These are phyloP conservation scores for Corythornis madagascariensis DNA, from an alignment of 2,113 vertebrate genomes.

Conservation along the genomic window DNA sequence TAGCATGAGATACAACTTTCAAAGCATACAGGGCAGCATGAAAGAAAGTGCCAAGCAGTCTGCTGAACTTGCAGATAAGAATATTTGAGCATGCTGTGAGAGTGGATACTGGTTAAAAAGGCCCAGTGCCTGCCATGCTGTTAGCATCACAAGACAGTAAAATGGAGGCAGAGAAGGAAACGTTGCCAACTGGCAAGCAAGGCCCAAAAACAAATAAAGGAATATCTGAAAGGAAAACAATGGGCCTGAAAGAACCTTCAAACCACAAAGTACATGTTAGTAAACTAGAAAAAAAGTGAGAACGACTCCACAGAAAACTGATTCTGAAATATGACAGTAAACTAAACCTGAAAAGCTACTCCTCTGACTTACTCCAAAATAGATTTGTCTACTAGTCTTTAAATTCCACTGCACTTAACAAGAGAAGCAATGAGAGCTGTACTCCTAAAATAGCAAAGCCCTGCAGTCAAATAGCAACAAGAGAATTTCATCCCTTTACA, in stretches of 20 bases:
- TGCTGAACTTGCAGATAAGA: neutral
- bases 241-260: neutral
- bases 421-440: neutral
- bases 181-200: neutral
- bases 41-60: neutral
- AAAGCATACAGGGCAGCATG: neutral
- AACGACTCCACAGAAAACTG: neutral
- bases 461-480: neutral
- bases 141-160: neutral
- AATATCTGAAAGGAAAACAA: neutral
- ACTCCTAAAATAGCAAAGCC: constrained; percentile 32
- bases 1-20: neutral
- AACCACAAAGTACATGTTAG: neutral
- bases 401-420: constrained; percentile 29
- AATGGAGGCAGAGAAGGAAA: neutral
- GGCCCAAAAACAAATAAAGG: neutral
- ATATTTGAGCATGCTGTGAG: neutral
- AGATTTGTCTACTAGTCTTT: constrained; percentile 26
- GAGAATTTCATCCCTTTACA: neutral
- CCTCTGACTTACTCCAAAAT: neutral
- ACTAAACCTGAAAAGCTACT: neutral
- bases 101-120: neutral
- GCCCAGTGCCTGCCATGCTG: neutral
- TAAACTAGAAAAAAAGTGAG: neutral
- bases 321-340: constrained; percentile 4